phyloP scores from a whole-genome alignment of 2,888 invertebrate genomes.

The Sesia apiformis region DNA sequence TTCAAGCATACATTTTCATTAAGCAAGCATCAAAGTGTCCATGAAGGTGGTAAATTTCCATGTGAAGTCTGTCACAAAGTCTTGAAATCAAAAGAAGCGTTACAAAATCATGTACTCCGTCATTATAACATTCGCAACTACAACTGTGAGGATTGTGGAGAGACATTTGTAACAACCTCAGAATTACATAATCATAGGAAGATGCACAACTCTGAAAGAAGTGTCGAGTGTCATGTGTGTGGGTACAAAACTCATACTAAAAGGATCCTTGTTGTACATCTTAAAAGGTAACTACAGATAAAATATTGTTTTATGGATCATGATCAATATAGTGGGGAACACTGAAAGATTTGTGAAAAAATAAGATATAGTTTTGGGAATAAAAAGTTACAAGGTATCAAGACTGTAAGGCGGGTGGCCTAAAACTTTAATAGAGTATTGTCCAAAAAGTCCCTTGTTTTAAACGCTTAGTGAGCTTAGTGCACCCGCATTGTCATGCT shows the following conservation, averaged over 20 bases:
- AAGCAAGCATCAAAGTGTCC: slow-evolving; percentile 54
- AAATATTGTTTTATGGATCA: not conserved
- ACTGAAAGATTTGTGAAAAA: not conserved
- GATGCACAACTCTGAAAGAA: slow-evolving; percentile 42
- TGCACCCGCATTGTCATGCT: no score
- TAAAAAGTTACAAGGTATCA: no score
- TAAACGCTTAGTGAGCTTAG: no score
- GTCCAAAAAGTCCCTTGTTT: no score
- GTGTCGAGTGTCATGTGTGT: slow-evolving; percentile 55
- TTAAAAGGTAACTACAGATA: slow-evolving; percentile 40
- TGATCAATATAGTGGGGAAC: no score
- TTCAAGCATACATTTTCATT: slow-evolving; percentile 62
- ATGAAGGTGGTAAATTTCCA: slow-evolving; percentile 39
- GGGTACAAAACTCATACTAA: slow-evolving; percentile 55
- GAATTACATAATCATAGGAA: slow-evolving; percentile 58
- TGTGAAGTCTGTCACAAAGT: slow-evolving; percentile 56
- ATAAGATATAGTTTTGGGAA: no score
- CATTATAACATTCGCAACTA: slow-evolving; percentile 61
- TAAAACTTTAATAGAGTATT: no score
- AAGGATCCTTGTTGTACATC: slow-evolving; percentile 50
- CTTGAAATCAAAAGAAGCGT: slow-evolving; percentile 50
- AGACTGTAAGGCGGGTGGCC: no score
- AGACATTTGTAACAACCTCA: slow-evolving; percentile 58
- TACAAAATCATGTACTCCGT: slow-evolving; percentile 52
- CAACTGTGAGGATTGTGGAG: slow-evolving; percentile 64